Evolutionary conservation across 2,113 vertebrate genomes (phyloP).

Genomic region (Mormoops blainvillei): DNA sequence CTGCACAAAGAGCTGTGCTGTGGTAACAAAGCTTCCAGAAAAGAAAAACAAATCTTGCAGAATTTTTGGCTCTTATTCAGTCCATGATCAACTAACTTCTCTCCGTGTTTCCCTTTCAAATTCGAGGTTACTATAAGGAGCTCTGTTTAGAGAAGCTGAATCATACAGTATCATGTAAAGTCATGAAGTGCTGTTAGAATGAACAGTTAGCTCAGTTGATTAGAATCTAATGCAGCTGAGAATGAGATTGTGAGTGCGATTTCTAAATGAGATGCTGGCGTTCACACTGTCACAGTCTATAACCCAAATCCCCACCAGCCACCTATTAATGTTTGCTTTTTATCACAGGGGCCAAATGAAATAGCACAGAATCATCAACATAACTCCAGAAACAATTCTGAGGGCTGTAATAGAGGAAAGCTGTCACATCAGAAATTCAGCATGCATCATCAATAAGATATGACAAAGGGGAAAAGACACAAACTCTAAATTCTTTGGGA

Average conservation of each 20-base stretch:
- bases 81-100: not conserved
- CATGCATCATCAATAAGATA: not conserved
- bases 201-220: not conserved
- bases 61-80: not conserved
- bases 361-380: not conserved
- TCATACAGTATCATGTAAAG: not conserved
- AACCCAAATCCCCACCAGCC: not conserved
- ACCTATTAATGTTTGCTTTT: not conserved
- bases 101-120: not conserved
- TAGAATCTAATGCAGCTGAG: not conserved
- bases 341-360: not conserved
- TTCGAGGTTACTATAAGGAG: not conserved
- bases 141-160: not conserved
- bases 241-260: not conserved
- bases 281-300: not conserved
- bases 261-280: not conserved
- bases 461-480: not conserved
- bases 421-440: not conserved
- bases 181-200: not conserved
- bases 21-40: slow-evolving; percentile 29
- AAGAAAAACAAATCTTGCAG: slow-evolving; percentile 48
- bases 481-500: not conserved
- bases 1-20: not conserved
- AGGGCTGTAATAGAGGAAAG: not conserved
- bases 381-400: not conserved